phyloP scores from a whole-genome alignment of 2,113 vertebrate species.

The Rhipidura dahli region DNA sequence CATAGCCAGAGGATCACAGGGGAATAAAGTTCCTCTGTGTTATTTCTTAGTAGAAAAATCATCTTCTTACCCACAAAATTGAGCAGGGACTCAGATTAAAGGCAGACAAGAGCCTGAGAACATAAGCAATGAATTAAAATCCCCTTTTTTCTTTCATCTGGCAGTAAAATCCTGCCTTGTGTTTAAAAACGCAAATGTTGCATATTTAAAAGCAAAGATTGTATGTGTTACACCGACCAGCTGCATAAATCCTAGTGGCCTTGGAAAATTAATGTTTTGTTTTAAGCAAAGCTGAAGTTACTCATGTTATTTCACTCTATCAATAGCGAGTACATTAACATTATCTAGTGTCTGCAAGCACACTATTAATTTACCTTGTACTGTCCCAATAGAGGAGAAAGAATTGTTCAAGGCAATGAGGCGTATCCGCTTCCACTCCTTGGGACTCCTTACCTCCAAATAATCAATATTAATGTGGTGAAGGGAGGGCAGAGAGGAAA shows the following conservation, averaged over 20 bases:
- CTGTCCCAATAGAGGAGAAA: conserved; percentile 80
- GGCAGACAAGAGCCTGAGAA: not conserved
- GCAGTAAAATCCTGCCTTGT: not conserved
- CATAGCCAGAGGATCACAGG: not conserved
- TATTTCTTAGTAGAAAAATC: not conserved
- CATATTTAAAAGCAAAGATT: conserved; percentile 11
- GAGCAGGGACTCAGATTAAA: not conserved
- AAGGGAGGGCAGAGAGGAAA: conserved; percentile 63
- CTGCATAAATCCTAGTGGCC: conserved; percentile 64
- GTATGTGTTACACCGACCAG: not conserved
- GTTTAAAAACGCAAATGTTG: not conserved
- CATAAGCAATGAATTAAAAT: conserved; percentile 11
- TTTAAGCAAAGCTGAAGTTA: conserved; percentile 87
- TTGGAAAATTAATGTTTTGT: conserved; percentile 85
- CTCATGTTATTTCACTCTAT: conserved; percentile 85
- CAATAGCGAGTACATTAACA: conserved; percentile 87
- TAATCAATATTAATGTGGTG: conserved; percentile 84
- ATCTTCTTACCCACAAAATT: not conserved
- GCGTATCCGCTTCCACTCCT: conserved; percentile 80
- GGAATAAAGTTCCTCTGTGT: not conserved
- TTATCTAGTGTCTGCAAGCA: conserved; percentile 84
- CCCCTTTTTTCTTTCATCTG: not conserved
- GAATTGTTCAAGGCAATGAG: conserved; percentile 85
- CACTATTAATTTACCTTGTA: conserved; percentile 86
- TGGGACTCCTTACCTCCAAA: conserved; percentile 80